Conservation (phyloP, 2,113 vertebrate species). For the Ploceus nigricollis region DNA sequence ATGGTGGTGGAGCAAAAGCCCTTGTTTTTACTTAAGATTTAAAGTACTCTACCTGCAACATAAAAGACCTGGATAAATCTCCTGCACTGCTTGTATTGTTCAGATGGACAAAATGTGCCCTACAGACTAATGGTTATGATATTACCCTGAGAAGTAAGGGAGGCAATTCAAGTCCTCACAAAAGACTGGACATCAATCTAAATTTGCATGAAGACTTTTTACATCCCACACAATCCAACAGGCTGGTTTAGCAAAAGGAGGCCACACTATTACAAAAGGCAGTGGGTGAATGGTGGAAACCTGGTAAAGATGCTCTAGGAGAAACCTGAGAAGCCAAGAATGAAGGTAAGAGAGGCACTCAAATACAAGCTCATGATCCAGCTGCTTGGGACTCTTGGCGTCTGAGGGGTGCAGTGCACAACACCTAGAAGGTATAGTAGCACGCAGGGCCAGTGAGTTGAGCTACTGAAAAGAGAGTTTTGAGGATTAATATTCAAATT, state of each 20-base stretch:
- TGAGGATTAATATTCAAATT: neutral
- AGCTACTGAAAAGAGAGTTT: neutral
- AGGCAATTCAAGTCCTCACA: neutral
- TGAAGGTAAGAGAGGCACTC: neutral
- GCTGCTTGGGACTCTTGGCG: rapidly evolving
- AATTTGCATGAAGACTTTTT: neutral
- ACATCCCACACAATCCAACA: neutral
- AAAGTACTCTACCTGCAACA: neutral
- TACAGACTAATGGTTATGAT: neutral
- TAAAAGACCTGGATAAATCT: neutral
- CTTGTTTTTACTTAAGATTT: neutral
- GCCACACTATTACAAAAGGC: neutral
- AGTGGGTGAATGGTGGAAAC: neutral
- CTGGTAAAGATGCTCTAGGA: neutral
- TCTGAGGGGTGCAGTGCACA: neutral
- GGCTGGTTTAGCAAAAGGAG: neutral
- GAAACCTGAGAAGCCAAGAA: neutral
- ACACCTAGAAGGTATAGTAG: neutral
- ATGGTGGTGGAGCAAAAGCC: neutral
- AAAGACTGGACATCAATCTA: neutral
- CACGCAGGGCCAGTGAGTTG: neutral
- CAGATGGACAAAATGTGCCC: neutral
- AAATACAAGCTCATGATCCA: neutral
- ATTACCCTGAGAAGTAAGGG: neutral
- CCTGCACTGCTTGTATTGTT: neutral